Conservation (phyloP, 37 sponge, comb jelly and placozoan genomes). For the Geodia barretti region DNA sequence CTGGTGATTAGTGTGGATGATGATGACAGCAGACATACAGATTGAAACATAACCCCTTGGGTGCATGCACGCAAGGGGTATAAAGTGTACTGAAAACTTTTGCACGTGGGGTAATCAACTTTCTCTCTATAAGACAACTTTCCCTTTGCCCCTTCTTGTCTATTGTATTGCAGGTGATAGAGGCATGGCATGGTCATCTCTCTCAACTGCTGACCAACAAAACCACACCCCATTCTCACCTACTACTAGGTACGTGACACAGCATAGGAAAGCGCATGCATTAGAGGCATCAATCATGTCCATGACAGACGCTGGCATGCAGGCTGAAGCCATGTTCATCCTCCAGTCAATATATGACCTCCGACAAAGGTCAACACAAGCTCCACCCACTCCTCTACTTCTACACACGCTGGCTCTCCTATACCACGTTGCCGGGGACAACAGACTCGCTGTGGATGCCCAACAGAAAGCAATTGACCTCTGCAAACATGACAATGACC, state of each 20-base stretch:
- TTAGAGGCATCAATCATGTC: too few species aligned
- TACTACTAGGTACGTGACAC: constrained; percentile 1
- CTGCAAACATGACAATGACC: not conserved
- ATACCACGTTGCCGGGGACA: not conserved
- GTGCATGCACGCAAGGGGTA: not conserved
- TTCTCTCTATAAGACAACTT: not conserved
- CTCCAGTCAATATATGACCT: not conserved
- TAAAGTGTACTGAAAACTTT: not conserved
- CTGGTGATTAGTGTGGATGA: too few species aligned
- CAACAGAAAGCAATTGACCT: not conserved
- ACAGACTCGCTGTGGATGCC: not conserved
- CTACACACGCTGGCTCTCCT: not conserved
- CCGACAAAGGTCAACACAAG: not conserved
- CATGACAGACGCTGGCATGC: not conserved
- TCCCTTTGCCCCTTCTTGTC: too few species aligned
- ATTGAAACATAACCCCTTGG: too few species aligned
- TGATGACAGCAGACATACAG: too few species aligned
- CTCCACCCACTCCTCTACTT: not conserved
- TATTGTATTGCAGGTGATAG: constrained; percentile 34
- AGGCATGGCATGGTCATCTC: constrained; percentile 12
- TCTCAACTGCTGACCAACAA: not conserved
- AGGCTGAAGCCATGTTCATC: not conserved
- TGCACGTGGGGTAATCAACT: not conserved
- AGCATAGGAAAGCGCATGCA: too few species aligned
- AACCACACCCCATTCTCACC: not conserved